Percentiles rank a stretch among this genome's conserved stretches.
Conservation (phyloP, 2,888 invertebrate species). For the Andrena fulva region DNA sequence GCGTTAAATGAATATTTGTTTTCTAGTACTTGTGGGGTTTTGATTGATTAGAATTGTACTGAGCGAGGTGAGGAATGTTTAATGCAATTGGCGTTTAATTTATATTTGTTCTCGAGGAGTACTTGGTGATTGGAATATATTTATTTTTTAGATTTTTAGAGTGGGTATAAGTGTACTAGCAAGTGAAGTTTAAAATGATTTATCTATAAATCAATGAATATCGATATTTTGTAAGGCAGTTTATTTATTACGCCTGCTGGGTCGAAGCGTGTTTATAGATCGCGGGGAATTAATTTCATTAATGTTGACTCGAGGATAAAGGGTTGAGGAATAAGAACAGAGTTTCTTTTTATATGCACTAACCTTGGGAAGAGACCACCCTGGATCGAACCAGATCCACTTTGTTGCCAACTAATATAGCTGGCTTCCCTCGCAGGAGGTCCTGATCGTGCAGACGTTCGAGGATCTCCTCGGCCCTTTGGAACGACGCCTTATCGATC, state of each 20-base stretch:
- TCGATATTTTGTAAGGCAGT: too few species aligned
- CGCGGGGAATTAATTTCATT: background rate
- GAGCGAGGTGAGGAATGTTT: too few species aligned
- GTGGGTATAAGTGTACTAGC: too few species aligned
- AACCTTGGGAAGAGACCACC: conserved; percentile 96
- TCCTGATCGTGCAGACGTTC: conserved; percentile 92
- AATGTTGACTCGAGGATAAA: background rate
- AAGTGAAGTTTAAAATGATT: too few species aligned
- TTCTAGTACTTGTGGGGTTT: too few species aligned
- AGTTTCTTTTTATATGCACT: conserved; percentile 57
- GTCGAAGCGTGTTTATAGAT: background rate
- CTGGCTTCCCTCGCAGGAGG: conserved; percentile 91
- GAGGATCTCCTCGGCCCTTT: conserved; percentile 92
- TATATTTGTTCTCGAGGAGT: too few species aligned
- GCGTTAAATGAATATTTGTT: too few species aligned
- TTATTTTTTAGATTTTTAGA: too few species aligned
- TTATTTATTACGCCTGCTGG: background rate
- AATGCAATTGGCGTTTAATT: too few species aligned
- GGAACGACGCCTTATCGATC: conserved; percentile 95
- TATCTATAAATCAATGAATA: too few species aligned
- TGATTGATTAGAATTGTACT: too few species aligned
- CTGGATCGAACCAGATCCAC: conserved; percentile 96
- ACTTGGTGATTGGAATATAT: too few species aligned
- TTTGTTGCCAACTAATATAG: conserved; percentile 96
- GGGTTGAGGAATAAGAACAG: background rate